Evolutionary conservation across 2,797 vertebrate genomes (phyloP), one percentile per base, ranked within the genome.

Genomic region (Pangasius djambal): DNA sequence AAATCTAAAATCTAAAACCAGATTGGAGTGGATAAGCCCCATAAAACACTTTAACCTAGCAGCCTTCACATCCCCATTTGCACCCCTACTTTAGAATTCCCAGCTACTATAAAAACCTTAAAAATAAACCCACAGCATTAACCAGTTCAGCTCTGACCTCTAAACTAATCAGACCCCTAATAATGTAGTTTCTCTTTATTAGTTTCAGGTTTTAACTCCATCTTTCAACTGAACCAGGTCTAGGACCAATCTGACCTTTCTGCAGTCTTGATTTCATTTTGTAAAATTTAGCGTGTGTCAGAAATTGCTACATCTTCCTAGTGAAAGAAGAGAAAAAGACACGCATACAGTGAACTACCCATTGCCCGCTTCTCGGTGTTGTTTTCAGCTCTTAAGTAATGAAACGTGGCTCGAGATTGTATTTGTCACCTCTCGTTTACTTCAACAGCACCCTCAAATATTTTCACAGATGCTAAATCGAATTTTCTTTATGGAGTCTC

Each of bases 401-500:
- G 90, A 55, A 87, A 67, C 82, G 87, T 57, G 87, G 78, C 4
- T 20, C 87, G 89, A 91, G 95, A 94, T 93, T 86, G 89, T 91
- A 91, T 94, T 89, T 93, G 93, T 93, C 94, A 93, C 77, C 61
- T 91, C 88, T 90, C 91, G 93, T 94, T 94, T 94, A 90, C 90
- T 89, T 86, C 81, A 87, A 83, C 91, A 74, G 85, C 75, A 83
- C 86, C 79, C 89, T 92, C 88, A 88, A 93, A 93, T 93, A 90
- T 95, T 93, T 92, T 86, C 90, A 88, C 85, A 70, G 63, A 86
- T 34, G 70, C 85, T 92, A 94, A 94, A 91, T 91, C 86, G 94
- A 94, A 95, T 96, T 95, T 93, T 95, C 94, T 96, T 96, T 92
- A 92, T 92, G 93, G 88, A 89, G 90, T 91, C 92, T 92, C 90